Evolutionary conservation across 2,797 vertebrate species (phyloP), one percentile per base, ranked within the genome.

Genomic region (Poecilia wingei): DNA sequence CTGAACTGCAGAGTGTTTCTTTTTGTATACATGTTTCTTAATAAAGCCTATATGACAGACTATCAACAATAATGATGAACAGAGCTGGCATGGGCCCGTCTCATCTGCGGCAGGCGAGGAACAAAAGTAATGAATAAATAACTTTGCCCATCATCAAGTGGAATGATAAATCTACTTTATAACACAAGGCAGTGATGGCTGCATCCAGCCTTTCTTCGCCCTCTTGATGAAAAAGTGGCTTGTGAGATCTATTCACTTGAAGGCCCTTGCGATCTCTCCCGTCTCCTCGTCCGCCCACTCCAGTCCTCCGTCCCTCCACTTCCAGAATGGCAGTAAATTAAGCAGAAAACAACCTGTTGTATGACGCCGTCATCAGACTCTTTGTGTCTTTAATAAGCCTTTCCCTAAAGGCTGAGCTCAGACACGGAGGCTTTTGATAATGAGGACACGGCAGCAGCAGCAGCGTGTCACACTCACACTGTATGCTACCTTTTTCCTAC

Each of bases 81-180:
- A 81, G 70, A 82, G 64, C 80, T 89, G 81, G 83, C 82, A 61
- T 78, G 82, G 79, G 84, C 73, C 87, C 74, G 25, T n/a, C 77
- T 91, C 89, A 75, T 89, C 85, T 83, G 78, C 83, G 81, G 70
- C 82, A 79, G 78, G 47, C 36, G 6, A 47, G 80, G 84, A 92
- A 93, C 89, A 91, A 87, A 90, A 81, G 75, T 88, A 83, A 90
- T 90, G 89, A 94, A 94, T 93, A 93, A 93, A 93, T 92, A 89
- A 93, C 78, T 87, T 80, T 16, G 72, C 75, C 59, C 64, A 64
- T 93, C 88, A 88, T 93, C 86, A 91, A 91, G 85, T 43, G 75
- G 86, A 92, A 91, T 88, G 91, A 93, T 87, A 83, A 91, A 93
- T 90, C 85, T 83, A 70, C 84, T 86, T 86, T 71, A 84, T 84